Evolutionary conservation across 2,113 vertebrate genomes (phyloP), one percentile per base, ranked within the genome.

Genomic region (Psophia crepitans): DNA sequence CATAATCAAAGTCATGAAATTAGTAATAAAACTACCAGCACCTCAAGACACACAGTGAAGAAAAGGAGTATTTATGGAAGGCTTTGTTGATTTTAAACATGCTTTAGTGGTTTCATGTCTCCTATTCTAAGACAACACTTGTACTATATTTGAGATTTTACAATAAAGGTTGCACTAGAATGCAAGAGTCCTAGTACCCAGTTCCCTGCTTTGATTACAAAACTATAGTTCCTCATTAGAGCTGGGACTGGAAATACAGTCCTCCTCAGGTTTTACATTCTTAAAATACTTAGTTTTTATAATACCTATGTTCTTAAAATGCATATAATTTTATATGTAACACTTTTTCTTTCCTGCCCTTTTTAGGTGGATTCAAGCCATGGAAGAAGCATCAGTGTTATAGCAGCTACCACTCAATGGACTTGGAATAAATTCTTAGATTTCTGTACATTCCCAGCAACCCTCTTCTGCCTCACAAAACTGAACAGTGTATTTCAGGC

Each of bases 351-450:
- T 71, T 26, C 70, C 37, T 77, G 66, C 54, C 84, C 35, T 98
- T 92, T 84, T 89, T 83, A 99, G 99, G 96, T 99, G 99, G 99
- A 98, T 98, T 76, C 98, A 99, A 85, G 99, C 99, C 96, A 99
- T 99, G 99, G 99, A 99, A 96, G 98, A 99, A 93, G 99, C 99
- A 70, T 99, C 99, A 12, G 97, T 99, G 94, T 98, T 99, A 99
- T 99, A 99, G 99, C 98, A 98, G 89, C 93, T 75, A 94, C 61
- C 89, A 78, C n/a, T 63, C 69, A 21, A 54, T 64, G 92, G 96
- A 97, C 96, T 98, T 66, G 74, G 77, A 96, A 93, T 73, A 87
- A 89, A 96, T 94, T 91, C 73, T 92, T 84, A 80, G 46, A 89
- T 84, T 90, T 91, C 92, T 76, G 23, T 53, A 93, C 37, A 80